Evolutionary conservation across 2,113 vertebrate species (phyloP).

Genomic region (Notarius quadriscutis): DNA sequence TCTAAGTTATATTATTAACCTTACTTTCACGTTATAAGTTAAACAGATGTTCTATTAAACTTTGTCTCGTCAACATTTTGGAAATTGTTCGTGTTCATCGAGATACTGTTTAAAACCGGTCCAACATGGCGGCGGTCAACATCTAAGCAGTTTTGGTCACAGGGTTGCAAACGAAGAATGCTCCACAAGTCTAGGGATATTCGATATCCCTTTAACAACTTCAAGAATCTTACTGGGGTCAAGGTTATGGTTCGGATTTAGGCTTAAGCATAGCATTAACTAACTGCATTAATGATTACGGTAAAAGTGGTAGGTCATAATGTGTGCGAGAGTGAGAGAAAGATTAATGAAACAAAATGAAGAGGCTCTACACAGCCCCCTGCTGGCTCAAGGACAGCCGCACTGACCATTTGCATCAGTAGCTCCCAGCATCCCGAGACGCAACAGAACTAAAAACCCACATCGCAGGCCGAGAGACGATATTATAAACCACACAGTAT

Average conservation of each 20-base stretch:
- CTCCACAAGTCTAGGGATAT: background rate
- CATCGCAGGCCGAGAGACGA: background rate
- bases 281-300: background rate
- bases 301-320: background rate
- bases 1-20: no score
- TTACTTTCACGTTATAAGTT: no score
- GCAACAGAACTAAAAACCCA: background rate
- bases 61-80: no score
- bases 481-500: background rate
- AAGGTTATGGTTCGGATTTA: background rate
- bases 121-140: no score
- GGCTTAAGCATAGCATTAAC: background rate
- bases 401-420: background rate
- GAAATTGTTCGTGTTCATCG: no score
- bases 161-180: no score
- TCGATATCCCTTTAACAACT: background rate
- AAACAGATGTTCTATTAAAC: no score
- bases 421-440: background rate
- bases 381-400: constrained; percentile 34
- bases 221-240: background rate
- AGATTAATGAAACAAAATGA: background rate
- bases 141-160: no score
- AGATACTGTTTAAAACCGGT: no score
- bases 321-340: background rate
- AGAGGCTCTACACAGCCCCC: constrained; percentile 4